Conservation (phyloP, 2,113 vertebrate genomes). For the Peromyscus californicus region DNA sequence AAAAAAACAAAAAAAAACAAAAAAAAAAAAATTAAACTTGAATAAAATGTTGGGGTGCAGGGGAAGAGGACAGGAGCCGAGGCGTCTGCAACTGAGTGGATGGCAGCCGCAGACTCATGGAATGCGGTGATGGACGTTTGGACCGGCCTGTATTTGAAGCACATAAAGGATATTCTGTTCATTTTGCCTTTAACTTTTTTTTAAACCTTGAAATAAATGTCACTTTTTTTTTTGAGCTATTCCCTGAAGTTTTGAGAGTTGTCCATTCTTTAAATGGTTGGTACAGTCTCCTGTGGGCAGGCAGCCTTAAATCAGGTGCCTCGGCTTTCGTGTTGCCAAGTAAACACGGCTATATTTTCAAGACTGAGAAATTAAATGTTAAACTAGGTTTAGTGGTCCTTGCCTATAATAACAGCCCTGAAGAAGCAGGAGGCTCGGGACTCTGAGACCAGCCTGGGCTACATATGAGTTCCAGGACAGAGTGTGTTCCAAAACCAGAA, state of each 20-base stretch:
- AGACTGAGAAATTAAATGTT: neutral
- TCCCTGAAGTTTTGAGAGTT: slow-evolving; percentile 20
- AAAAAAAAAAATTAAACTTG: neutral
- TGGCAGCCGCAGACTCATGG: neutral
- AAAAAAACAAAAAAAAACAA: too few relatives aligned
- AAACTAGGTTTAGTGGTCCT: neutral
- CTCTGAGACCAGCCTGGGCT: neutral
- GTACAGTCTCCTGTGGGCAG: neutral
- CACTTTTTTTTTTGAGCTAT: slow-evolving; percentile 24
- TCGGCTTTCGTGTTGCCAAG: neutral
- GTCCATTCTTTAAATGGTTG: slow-evolving; percentile 9
- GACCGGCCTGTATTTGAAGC: neutral
- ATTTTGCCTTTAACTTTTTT: neutral
- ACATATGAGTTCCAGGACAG: neutral
- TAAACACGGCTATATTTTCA: slow-evolving; percentile 18
- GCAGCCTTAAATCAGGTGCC: neutral
- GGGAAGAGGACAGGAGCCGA: neutral
- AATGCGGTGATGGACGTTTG: neutral
- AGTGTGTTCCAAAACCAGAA: neutral
- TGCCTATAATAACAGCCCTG: neutral
- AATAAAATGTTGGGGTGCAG: neutral
- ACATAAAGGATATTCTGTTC: neutral
- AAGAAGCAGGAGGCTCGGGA: too few relatives aligned
- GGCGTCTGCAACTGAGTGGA: neutral
- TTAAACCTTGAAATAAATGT: slow-evolving; percentile 48